Evolutionary conservation across 2,888 invertebrate species (phyloP), one percentile per base, ranked within the genome.

Genomic region (Pristionchus arcanus): DNA sequence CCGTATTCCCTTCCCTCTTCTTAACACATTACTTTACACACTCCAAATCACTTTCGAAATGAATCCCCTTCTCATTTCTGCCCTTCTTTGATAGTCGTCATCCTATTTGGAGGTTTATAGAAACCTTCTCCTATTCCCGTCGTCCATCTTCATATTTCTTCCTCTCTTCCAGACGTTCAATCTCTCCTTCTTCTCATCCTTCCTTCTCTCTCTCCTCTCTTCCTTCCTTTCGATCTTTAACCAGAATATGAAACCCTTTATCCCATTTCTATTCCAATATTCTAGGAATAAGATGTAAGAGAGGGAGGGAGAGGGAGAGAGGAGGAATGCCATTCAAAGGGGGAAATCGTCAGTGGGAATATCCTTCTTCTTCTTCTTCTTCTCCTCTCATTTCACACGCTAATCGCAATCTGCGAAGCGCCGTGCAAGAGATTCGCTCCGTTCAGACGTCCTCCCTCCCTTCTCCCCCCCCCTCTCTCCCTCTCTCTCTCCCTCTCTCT

Each of bases 181-280:
- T 66, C 66, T 63, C 66, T 66, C 63, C 42, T 42, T 84, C 59
- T 16, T 31, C 42, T 16, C 9, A 9, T 53, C 55, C 42, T 49
- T 21, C 49, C 84, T 53, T 9, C 49, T 34, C 84, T 31, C 84
- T 84, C 37, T 84, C 84, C 19, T 83, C 53, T 77, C 77, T 31
- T 25, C 77, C 25, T 77, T 31, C 25, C 42, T 37, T 31, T 15
- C 37, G 19, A n/a, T 77, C 77, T 34, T 77, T 25, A 25, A 16
- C 53, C 49, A 83, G n/a, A 83, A 83, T 83, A 37, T 74, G 74
- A 74, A 74, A 74, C 31, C 74, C 37, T 37, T 74, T 74, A 74
- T 74, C 74, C 74, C 74, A 74, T 68, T 68, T 31, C 68, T 25
- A 28, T 68, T 68, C 28, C 68, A 68, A 68, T 68, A 68, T 68